Evolutionary conservation across 2,113 vertebrate species (phyloP).

Genomic region (Garra rufa): DNA sequence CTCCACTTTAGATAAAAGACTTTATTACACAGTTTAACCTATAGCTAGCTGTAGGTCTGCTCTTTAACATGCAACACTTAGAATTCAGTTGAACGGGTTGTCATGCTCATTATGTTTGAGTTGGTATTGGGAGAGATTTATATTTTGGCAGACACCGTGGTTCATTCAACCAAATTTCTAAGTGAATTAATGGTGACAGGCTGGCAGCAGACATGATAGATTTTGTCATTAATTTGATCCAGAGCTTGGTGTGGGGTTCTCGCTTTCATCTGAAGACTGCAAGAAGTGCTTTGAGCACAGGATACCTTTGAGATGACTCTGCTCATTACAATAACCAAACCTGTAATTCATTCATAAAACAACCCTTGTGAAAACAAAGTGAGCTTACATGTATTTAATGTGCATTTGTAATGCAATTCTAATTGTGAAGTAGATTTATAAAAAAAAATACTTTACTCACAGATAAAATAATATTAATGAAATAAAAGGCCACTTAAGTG

Average conservation of each 20-base stretch:
- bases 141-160: slow-evolving; percentile 11
- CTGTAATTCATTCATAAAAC: slow-evolving; percentile 8
- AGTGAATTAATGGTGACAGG: slow-evolving; percentile 26
- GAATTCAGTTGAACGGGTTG: not conserved
- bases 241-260: not conserved
- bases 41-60: not conserved
- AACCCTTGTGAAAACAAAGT: not conserved
- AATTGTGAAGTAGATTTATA: no score
- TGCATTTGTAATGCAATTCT: no score
- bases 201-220: slow-evolving; percentile 31
- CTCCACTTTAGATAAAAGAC: slow-evolving; percentile 1
- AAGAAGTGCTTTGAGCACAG: not conserved
- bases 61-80: not conserved
- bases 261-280: not conserved
- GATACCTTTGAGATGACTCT: not conserved
- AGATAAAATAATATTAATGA: no score
- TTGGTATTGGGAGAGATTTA: slow-evolving; percentile 20
- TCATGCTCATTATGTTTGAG: slow-evolving; percentile 13
- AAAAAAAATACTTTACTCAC: no score
- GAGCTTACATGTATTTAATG: not conserved
- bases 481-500: no score
- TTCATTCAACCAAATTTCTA: slow-evolving; percentile 32
- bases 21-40: not conserved
- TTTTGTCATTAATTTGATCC: slow-evolving; percentile 26
- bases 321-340: not conserved